Evolutionary conservation across 2,797 vertebrate genomes (phyloP).

Genomic region (Halcyon leucocephala): DNA sequence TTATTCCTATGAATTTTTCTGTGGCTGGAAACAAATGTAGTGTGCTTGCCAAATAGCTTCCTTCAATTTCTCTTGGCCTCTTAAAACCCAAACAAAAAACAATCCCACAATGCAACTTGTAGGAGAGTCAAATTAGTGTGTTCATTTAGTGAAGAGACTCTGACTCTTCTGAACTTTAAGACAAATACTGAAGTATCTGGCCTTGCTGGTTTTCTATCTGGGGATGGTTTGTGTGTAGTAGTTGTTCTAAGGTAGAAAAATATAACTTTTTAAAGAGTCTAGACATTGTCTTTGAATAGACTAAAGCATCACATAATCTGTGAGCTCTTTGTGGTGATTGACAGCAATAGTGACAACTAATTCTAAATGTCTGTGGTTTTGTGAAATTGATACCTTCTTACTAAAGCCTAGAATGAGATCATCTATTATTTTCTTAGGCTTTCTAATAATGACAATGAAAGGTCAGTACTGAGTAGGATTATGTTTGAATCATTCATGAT

Average conservation of each 20-base stretch:
- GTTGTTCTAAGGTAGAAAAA: not conserved
- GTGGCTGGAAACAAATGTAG: not conserved
- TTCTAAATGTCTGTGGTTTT: not conserved
- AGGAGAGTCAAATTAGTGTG: not conserved
- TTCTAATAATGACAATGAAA: not conserved
- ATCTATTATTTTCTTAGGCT: not conserved
- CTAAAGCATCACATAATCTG: not conserved
- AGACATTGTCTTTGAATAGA: not conserved
- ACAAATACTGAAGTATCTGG: not conserved
- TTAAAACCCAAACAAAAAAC: not conserved
- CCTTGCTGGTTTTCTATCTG: not conserved
- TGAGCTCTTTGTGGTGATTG: not conserved
- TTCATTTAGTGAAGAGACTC: not conserved
- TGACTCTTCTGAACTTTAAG: not conserved
- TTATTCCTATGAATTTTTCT: not conserved
- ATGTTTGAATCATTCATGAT: not conserved
- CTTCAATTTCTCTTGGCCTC: not conserved
- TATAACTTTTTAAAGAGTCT: not conserved
- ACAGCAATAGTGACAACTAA: not conserved
- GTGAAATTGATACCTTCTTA: not conserved
- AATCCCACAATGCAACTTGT: rapidly evolving
- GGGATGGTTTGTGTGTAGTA: not conserved
- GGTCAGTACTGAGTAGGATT: not conserved
- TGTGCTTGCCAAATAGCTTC: not conserved
- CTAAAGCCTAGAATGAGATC: not conserved